Evolutionary conservation across 2,797 vertebrate genomes (phyloP).

Genomic region (Pelodytes ibericus): DNA sequence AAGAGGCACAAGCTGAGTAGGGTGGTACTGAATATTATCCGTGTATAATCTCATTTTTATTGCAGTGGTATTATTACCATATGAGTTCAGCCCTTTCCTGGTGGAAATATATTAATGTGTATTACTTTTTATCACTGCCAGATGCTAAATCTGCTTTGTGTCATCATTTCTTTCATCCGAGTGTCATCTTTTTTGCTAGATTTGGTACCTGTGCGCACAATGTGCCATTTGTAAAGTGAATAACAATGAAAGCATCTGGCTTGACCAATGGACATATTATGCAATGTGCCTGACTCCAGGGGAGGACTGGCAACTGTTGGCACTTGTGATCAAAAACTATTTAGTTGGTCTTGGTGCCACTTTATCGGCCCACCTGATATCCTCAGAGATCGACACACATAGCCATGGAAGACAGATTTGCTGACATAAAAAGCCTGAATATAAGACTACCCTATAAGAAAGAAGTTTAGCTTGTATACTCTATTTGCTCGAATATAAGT

Average conservation of each 20-base stretch:
- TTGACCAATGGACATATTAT: conserved; percentile 7
- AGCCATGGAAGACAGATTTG: too few species aligned
- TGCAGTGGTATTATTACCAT: conserved; percentile 49
- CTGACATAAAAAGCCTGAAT: too few species aligned
- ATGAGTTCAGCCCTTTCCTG: conserved; percentile 48
- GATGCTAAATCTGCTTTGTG: conserved; percentile 47
- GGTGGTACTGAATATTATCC: conserved; percentile 45
- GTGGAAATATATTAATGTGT: conserved; percentile 42
- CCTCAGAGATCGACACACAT: too few species aligned
- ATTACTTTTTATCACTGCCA: conserved; percentile 43
- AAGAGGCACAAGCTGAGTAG: conserved; percentile 40
- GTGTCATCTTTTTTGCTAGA: conserved; percentile 36
- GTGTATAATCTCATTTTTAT: conserved; percentile 52
- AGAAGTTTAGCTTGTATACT: too few species aligned
- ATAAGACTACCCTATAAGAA: too few species aligned
- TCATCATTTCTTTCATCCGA: conserved; percentile 20
- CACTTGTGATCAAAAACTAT: too few species aligned
- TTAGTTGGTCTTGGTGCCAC: too few species aligned
- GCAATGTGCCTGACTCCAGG: too few species aligned
- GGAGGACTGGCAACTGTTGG: too few species aligned
- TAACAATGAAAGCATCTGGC: conserved; percentile 7
- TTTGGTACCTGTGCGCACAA: conserved; percentile 20
- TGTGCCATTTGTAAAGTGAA: not conserved
- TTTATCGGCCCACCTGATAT: too few species aligned
- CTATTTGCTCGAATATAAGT: too few species aligned